Evolutionary conservation across 1,140 invertebrate genomes (phyloP).

Genomic region (Drosophila simulans): DNA sequence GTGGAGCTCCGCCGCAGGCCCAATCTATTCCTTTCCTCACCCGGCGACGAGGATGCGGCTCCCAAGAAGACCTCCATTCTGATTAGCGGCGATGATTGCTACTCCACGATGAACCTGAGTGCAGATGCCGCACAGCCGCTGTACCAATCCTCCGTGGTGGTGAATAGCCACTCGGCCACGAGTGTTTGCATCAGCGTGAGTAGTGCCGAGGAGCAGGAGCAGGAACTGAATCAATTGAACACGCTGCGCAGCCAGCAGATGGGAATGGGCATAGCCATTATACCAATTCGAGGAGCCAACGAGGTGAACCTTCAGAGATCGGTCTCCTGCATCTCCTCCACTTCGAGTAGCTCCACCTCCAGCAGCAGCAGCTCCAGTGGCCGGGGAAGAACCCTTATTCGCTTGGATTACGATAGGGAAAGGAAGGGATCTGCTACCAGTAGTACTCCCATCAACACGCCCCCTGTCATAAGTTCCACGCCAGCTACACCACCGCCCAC

Average conservation of each 20-base stretch:
- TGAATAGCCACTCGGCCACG: conserved; percentile 85
- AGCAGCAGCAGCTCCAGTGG: conserved; percentile 62
- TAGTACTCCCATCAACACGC: conserved; percentile 62
- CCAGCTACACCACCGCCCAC: conserved; percentile 41
- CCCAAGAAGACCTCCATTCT: conserved; percentile 90
- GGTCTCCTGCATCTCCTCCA: conserved; percentile 76
- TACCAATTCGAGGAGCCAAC: conserved; percentile 65
- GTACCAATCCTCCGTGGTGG: conserved; percentile 89
- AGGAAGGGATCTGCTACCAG: conserved; percentile 45
- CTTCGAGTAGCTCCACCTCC: conserved; percentile 76
- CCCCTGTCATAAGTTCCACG: conserved; percentile 48
- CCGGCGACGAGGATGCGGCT: conserved; percentile 38
- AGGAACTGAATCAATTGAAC: conserved; percentile 79
- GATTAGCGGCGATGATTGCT: conserved; percentile 90
- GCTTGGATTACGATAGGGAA: conserved; percentile 74
- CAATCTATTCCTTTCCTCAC: conserved; percentile 3
- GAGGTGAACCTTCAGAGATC: conserved; percentile 77
- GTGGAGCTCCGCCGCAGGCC: conserved; percentile 43
- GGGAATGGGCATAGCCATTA: conserved; percentile 64
- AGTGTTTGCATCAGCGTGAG: conserved; percentile 86
- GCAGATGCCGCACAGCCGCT: conserved; percentile 87
- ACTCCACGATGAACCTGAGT: conserved; percentile 88
- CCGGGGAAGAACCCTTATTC: conserved; percentile 73
- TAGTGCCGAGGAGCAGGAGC: conserved; percentile 61
- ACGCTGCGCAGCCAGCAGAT: conserved; percentile 66